Conservation (phyloP, 2,797 vertebrate genomes). For the Pachyuromys duprasi region DNA sequence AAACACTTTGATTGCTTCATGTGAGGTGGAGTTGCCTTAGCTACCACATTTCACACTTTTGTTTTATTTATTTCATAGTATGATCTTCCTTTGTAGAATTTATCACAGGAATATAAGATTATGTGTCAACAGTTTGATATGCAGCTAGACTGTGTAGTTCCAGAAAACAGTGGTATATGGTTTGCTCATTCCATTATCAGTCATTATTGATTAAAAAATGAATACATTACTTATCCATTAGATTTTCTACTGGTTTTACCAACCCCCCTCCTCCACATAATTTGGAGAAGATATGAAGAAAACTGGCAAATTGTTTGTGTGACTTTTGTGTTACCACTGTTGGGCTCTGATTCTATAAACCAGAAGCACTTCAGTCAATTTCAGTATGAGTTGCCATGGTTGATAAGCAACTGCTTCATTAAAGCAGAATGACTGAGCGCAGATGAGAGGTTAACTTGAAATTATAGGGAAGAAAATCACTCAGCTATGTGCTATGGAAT, state of each 20-base stretch:
- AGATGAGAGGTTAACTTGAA: constrained; percentile 19
- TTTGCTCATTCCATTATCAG: not conserved
- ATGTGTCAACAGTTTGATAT: not conserved
- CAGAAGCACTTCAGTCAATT: not conserved
- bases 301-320: not conserved
- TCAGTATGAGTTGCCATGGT: not conserved
- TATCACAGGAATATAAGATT: not conserved
- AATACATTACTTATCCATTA: not conserved
- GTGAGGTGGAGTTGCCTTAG: not conserved
- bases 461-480: not conserved
- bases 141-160: not conserved
- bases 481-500: not conserved
- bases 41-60: not conserved
- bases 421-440: not conserved
- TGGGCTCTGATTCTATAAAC: not conserved
- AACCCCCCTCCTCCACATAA: not conserved
- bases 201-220: constrained; percentile 1
- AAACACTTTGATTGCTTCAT: constrained; percentile 42
- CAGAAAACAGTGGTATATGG: not conserved
- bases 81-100: constrained; percentile 17
- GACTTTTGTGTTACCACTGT: not conserved
- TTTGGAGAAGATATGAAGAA: not conserved
- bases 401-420: not conserved
- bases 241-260: not conserved
- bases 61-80: constrained; percentile 26